phyloP scores from a whole-genome alignment of 2,113 vertebrate genomes.

The Myrmophylax atrothorax region DNA sequence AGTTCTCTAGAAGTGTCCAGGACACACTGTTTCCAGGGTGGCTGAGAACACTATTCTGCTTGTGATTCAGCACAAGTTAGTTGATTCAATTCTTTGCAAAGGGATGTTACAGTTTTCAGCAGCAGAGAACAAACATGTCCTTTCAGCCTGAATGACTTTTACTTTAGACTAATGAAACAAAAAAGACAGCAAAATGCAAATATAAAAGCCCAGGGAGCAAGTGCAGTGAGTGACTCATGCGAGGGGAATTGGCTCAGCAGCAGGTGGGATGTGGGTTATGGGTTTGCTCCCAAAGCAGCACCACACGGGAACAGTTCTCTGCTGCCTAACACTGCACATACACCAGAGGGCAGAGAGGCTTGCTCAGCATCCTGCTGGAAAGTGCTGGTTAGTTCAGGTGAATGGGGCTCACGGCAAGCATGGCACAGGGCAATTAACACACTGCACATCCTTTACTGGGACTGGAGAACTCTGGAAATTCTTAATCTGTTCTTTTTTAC shows the following conservation, averaged over 20 bases:
- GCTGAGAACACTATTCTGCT: background rate
- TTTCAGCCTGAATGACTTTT: slow-evolving; percentile 35
- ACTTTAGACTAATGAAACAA: slow-evolving; percentile 14
- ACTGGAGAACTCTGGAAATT: background rate
- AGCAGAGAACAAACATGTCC: background rate
- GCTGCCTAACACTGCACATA: background rate
- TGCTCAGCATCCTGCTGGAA: background rate
- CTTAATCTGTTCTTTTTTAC: background rate
- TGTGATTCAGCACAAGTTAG: background rate
- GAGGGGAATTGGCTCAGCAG: background rate
- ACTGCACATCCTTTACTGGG: background rate
- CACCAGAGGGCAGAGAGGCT: background rate
- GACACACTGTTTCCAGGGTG: background rate
- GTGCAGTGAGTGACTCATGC: accelerated
- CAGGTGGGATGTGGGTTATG: background rate
- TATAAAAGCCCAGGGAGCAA: background rate
- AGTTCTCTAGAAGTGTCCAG: background rate
- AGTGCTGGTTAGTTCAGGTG: background rate
- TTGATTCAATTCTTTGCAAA: background rate
- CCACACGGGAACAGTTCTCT: background rate
- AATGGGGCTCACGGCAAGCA: background rate
- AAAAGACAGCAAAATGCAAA: background rate
- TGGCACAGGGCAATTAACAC: background rate
- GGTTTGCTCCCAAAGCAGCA: background rate
- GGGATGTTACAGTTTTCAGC: background rate